Evolutionary conservation across 2,113 vertebrate species (phyloP).

Genomic region (Albula goreensis): DNA sequence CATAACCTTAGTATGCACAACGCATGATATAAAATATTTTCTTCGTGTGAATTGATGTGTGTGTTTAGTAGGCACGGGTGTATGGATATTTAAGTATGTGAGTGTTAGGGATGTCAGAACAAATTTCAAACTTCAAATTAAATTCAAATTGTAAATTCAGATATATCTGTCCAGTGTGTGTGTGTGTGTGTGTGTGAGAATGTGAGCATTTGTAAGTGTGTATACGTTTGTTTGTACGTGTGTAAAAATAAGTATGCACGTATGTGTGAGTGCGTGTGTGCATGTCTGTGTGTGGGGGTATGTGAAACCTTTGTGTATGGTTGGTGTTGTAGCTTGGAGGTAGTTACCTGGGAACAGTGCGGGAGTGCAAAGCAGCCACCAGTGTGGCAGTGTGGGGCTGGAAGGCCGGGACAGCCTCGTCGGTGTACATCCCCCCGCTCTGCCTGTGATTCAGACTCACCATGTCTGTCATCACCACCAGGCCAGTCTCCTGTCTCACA

Average conservation of each 20-base stretch:
- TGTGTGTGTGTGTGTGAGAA: background rate
- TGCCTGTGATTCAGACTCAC: constrained; percentile 89
- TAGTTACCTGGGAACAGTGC: constrained; percentile 70
- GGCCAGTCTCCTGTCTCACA: constrained; percentile 80
- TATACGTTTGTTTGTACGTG: background rate
- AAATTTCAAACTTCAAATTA: background rate
- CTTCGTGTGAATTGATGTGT: background rate
- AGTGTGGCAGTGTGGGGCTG: constrained; percentile 85
- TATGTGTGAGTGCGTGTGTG: background rate
- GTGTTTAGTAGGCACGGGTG: too few relatives aligned
- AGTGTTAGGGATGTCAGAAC: background rate
- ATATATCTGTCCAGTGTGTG: background rate
- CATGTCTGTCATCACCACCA: constrained; percentile 88
- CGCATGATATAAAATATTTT: background rate
- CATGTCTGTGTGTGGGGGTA: background rate
- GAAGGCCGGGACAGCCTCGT: constrained; percentile 85
- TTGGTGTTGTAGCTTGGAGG: background rate
- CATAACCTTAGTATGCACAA: background rate
- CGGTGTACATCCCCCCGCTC: constrained; percentile 86
- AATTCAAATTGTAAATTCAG: too few relatives aligned
- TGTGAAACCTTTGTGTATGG: too few relatives aligned
- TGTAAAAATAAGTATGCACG: too few relatives aligned
- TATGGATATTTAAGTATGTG: too few relatives aligned
- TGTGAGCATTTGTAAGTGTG: background rate
- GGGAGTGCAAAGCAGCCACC: constrained; percentile 72